Conservation (phyloP, 2,113 vertebrate genomes). For the Tupaia chinensis region DNA sequence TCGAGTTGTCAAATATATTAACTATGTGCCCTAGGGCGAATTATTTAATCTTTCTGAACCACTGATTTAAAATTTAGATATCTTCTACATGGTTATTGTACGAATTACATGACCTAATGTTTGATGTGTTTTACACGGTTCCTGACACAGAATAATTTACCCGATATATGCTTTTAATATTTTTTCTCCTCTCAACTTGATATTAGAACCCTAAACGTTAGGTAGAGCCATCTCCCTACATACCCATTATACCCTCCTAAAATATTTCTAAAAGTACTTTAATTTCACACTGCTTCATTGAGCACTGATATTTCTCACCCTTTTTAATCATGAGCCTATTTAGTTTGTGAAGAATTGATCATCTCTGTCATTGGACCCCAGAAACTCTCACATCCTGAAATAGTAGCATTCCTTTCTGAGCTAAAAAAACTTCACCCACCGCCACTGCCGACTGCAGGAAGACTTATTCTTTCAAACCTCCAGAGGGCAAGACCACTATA, state of each 20-base stretch:
- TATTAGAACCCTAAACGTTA: neutral
- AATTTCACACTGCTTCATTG: conserved; percentile 60
- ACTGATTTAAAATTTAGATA: neutral
- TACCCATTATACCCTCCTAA: neutral
- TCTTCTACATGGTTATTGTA: neutral
- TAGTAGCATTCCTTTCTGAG: conserved; percentile 46
- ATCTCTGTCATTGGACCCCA: conserved; percentile 63
- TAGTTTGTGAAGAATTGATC: conserved; percentile 69
- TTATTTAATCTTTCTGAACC: neutral
- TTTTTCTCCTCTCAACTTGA: neutral
- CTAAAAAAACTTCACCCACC: conserved; percentile 53
- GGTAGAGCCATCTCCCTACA: neutral
- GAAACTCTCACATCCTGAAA: conserved; percentile 68
- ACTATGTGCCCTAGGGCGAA: neutral
- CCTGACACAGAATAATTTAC: conserved; percentile 19
- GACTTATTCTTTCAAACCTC: conserved; percentile 61
- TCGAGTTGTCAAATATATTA: neutral
- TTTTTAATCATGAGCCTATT: conserved; percentile 59
- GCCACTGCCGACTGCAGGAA: conserved; percentile 32
- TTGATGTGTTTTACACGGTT: neutral
- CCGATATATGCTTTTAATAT: neutral
- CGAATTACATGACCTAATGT: neutral
- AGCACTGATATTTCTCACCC: conserved; percentile 54
- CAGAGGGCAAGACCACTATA: conserved; percentile 62
- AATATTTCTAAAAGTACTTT: conserved; percentile 63